These are phyloP conservation scores for Rhodeus uyekii DNA, from an alignment of 2,797 vertebrate genomes.

Conservation along the genomic window DNA sequence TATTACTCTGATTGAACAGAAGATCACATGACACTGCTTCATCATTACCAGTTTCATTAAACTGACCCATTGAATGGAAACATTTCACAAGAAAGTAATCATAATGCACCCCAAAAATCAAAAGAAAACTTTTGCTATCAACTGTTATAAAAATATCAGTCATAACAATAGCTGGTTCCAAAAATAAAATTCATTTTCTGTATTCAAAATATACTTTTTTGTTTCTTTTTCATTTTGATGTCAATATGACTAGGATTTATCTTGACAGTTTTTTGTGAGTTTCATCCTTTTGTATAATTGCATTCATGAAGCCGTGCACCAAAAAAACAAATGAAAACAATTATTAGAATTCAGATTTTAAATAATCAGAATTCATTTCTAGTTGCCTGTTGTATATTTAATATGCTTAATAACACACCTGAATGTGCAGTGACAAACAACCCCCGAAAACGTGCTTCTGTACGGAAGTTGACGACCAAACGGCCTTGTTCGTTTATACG, in stretches of 20 bases:
- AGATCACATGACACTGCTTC: neutral
- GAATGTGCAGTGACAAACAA: constrained; percentile 88
- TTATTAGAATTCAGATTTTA: neutral
- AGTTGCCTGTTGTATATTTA: neutral
- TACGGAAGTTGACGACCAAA: constrained; percentile 92
- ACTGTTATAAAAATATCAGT: neutral
- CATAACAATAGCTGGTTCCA: neutral
- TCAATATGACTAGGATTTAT: neutral
- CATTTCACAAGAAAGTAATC: neutral
- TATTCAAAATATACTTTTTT: neutral
- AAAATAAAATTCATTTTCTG: neutral
- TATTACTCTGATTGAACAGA: neutral
- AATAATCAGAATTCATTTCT: neutral
- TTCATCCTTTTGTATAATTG: neutral
- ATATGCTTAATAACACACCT: constrained; percentile 64
- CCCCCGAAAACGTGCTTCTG: constrained; percentile 89
- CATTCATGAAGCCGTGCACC: neutral
- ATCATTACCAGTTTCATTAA: neutral
- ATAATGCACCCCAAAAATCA: neutral
- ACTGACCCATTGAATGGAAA: neutral
- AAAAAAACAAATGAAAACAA: neutral
- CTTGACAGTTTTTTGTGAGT: neutral
- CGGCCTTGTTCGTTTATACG: constrained; percentile 89
- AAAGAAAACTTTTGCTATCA: neutral
- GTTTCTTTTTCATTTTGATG: neutral